These are phyloP conservation scores for Bombylius major DNA, from an alignment of 2,888 invertebrate genomes.

Conservation along the genomic window DNA sequence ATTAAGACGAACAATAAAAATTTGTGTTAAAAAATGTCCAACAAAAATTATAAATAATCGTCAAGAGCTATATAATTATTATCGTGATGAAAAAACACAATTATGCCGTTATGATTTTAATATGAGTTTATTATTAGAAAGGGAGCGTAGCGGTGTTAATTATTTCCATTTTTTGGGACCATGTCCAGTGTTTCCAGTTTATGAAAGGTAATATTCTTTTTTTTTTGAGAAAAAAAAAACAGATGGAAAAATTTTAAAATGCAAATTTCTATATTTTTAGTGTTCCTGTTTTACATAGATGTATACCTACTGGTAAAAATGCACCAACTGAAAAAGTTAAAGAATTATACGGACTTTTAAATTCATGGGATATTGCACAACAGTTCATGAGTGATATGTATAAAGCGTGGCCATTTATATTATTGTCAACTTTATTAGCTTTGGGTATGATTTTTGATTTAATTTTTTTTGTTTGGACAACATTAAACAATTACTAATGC, in stretches of 20 bases:
- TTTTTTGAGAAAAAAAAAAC: too few relatives aligned
- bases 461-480: conserved; percentile 25
- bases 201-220: conserved; percentile 44
- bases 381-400: conserved; percentile 81
- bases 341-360: conserved; percentile 68
- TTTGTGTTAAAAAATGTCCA: conserved; percentile 85
- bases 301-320: conserved; percentile 65
- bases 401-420: conserved; percentile 75
- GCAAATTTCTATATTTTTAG: conserved; percentile 33
- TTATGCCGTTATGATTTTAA: conserved; percentile 64
- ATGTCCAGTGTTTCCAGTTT: conserved; percentile 67
- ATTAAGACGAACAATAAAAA: conserved; percentile 62
- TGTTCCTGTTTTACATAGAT: conserved; percentile 69
- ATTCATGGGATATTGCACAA: conserved; percentile 79
- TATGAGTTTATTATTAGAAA: conserved; percentile 40
- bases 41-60: conserved; percentile 47
- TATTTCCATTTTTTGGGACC: conserved; percentile 48
- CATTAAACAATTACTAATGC: background rate
- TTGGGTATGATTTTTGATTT: conserved; percentile 48
- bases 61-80: conserved; percentile 59
- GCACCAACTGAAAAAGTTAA: conserved; percentile 48
- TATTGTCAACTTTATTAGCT: conserved; percentile 64
- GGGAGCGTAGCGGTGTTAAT: conserved; percentile 28
- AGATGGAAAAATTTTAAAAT: too few relatives aligned
- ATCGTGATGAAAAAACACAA: conserved; percentile 55